phyloP scores from a whole-genome alignment of 1,140 invertebrate genomes.

The Macrosteles quadrilineatus region DNA sequence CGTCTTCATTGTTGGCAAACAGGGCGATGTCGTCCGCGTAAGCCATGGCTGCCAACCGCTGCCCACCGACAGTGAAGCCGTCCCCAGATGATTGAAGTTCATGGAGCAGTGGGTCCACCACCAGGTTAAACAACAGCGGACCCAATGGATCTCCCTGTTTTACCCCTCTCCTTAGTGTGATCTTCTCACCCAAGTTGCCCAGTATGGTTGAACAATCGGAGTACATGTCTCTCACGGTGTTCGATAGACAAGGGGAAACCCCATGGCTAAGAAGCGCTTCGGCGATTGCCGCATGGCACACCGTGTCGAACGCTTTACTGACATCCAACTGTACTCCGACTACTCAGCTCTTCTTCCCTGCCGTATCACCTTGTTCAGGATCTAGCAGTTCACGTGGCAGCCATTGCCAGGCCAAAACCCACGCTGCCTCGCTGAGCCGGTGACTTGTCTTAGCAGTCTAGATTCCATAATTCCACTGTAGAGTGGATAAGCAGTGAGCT shows the following conservation, averaged over 20 bases:
- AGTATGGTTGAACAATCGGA: too few relatives aligned
- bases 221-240: not conserved
- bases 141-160: not conserved
- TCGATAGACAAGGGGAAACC: not conserved
- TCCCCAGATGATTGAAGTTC: not conserved
- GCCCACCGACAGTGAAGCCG: not conserved
- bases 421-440: conserved; percentile 36
- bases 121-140: not conserved
- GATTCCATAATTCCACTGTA: conserved; percentile 31
- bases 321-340: conserved; percentile 29
- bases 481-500: conserved; percentile 24
- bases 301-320: conserved; percentile 45
- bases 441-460: not conserved
- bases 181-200: not conserved
- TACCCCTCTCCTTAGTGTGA: conserved; percentile 30
- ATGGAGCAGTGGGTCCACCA: too few relatives aligned
- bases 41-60: not conserved
- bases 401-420: conserved; percentile 38
- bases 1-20: not conserved
- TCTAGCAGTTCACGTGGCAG: conserved; percentile 24
- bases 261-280: not conserved
- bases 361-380: conserved; percentile 25
- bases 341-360: conserved; percentile 21
- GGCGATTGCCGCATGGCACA: conserved; percentile 44
- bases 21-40: too few relatives aligned